Evolutionary conservation across 2,797 vertebrate genomes (phyloP), one percentile per base, ranked within the genome.

Genomic region (Sebastes cheni): DNA sequence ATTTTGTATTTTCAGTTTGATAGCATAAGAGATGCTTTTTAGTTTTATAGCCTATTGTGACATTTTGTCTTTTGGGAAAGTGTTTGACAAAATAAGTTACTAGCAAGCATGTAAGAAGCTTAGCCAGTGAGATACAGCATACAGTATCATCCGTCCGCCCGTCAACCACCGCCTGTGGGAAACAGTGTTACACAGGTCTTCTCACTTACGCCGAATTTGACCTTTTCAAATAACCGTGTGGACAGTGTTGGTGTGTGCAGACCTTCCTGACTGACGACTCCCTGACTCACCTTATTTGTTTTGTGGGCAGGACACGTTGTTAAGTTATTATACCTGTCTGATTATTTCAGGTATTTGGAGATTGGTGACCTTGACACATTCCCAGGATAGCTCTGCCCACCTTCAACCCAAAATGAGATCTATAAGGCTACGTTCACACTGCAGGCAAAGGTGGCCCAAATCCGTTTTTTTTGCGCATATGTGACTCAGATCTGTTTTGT

Each of bases 201-300:
- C 50, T 68, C 23, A 68, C 7, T n/a, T 22, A 16, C 14, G 39
- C 60, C 25, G 23, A 56, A 42, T 68, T 14, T 27, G 16, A 64
- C 46, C 27, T 56, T 59, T 64, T 82, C 30, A 22, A 12, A 25
- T 11, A 30, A 12, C 6, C 54, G 56, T 46, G 72, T 50, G 46
- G 46, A 50, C 18, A n/a, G 46, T 50, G 46, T 30, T 16, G 56
- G 42, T 5, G 77, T 66, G 12, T 27, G 6, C 68, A 34, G 20
- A 25, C 34, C 52, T 20, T 16, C 29, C 39, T 67, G 29, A 75
- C 29, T 66, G 69, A 77, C 64, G 39, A 7, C 58, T 50, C 8
- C 22, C 55, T 70, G 54, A 58, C 72, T 66, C 64, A 59, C 50
- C 22, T 50, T 32, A 20, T 64, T 75, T 65, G 30, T 50, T 52